Percentiles rank a stretch among this genome's conserved stretches.
Conservation (phyloP, 1,140 invertebrate genomes). For the Drosophila guanche region DNA sequence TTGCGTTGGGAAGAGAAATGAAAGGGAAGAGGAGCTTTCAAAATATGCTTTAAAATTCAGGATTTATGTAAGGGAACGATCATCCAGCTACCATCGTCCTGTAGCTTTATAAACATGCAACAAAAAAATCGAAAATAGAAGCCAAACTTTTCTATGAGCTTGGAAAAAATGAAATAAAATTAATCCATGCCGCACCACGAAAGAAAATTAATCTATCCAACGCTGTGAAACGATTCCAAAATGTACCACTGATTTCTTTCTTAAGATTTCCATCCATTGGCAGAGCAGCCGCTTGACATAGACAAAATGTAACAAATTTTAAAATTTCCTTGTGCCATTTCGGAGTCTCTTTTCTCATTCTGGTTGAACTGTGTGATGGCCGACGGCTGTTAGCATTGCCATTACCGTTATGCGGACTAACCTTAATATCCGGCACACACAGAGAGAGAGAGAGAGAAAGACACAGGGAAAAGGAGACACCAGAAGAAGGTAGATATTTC, state of each 20-base stretch:
- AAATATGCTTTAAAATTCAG: too few species aligned
- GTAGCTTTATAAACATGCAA: too few species aligned
- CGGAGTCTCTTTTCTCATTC: constrained; percentile 31
- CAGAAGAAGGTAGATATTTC: constrained; percentile 51
- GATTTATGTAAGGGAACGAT: too few species aligned
- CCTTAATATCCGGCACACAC: constrained; percentile 65
- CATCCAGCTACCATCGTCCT: too few species aligned
- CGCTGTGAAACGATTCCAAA: not conserved
- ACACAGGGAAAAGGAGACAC: not conserved
- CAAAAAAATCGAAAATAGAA: too few species aligned
- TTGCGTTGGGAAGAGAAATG: too few species aligned
- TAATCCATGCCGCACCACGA: too few species aligned
- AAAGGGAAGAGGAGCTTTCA: too few species aligned
- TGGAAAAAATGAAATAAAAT: too few species aligned
- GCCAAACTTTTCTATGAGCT: too few species aligned
- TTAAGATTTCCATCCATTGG: constrained; percentile 20
- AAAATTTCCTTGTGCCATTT: constrained; percentile 73
- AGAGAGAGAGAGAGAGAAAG: constrained; percentile 1
- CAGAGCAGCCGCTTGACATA: constrained; percentile 42
- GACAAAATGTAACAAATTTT: constrained; percentile 73
- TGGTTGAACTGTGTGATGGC: constrained; percentile 39
- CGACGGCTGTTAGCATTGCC: constrained; percentile 71
- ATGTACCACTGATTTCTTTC: constrained; percentile 26
- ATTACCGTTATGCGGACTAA: constrained; percentile 72
- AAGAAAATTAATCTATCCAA: too few species aligned